Conservation (phyloP, 2,797 vertebrate species). For the Notamacropus eugenii region DNA sequence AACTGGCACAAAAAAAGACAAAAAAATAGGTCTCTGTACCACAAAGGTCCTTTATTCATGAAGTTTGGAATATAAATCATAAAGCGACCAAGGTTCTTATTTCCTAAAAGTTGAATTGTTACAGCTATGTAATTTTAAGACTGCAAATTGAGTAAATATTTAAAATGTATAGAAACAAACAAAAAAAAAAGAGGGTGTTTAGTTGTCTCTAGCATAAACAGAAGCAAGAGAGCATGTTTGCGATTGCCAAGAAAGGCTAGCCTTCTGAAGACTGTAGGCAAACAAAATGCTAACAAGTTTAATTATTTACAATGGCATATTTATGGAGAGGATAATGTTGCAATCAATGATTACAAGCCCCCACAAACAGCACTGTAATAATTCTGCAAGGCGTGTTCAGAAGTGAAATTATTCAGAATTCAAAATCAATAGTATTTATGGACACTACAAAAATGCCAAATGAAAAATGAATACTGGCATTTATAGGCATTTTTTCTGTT, state of each 20-base stretch:
- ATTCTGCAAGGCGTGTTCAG: slow-evolving; percentile 65
- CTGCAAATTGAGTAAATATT: slow-evolving; percentile 49
- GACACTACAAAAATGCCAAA: slow-evolving; percentile 76
- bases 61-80: slow-evolving; percentile 63
- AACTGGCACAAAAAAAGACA: background rate
- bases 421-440: slow-evolving; percentile 76
- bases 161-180: slow-evolving; percentile 58
- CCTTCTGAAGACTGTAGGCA: slow-evolving; percentile 62
- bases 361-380: slow-evolving; percentile 65
- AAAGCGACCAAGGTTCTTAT: slow-evolving; percentile 66
- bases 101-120: slow-evolving; percentile 70
- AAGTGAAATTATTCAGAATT: slow-evolving; percentile 76
- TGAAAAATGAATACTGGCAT: slow-evolving; percentile 57
- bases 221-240: slow-evolving; percentile 43
- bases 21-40: slow-evolving; percentile 39
- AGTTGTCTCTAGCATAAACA: slow-evolving; percentile 10
- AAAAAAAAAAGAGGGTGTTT: slow-evolving; percentile 32
- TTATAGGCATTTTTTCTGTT: slow-evolving; percentile 44
- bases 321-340: slow-evolving; percentile 69
- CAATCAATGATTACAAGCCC: slow-evolving; percentile 77
- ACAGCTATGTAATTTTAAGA: slow-evolving; percentile 70
- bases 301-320: slow-evolving; percentile 76
- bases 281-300: slow-evolving; percentile 75
- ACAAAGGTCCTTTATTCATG: slow-evolving; percentile 66
- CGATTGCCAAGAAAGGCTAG: slow-evolving; percentile 47